phyloP scores from a whole-genome alignment of 2,113 vertebrate species.

The Scomber colias region DNA sequence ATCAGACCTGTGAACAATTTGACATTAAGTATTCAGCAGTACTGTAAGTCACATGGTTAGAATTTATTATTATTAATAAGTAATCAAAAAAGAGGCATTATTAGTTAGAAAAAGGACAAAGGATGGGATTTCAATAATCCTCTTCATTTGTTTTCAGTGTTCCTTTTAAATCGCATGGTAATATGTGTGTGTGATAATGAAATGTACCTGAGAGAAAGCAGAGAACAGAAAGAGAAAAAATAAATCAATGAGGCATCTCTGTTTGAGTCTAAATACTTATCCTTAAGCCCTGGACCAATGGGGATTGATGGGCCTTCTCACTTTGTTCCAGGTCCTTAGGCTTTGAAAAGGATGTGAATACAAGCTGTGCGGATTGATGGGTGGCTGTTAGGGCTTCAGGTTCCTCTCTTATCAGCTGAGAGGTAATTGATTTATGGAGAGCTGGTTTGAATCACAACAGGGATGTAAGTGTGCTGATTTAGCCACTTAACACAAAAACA shows the following conservation, averaged over 20 bases:
- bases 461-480: conserved; percentile 69
- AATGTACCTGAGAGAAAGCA: conserved; percentile 17
- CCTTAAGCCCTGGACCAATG: conserved; percentile 24
- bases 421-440: conserved; percentile 79
- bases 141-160: conserved; percentile 8
- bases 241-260: conserved; percentile 51
- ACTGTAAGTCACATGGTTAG: not conserved
- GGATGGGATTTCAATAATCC: conserved; percentile 7
- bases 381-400: conserved; percentile 54
- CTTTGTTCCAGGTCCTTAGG: conserved; percentile 58
- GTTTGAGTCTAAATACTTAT: conserved; percentile 36
- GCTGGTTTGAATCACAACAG: conserved; percentile 73
- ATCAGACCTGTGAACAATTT: not conserved
- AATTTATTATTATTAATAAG: not conserved
- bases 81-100: not conserved
- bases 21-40: not conserved
- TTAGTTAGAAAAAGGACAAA: not conserved
- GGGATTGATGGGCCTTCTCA: conserved; percentile 53
- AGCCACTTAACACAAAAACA: conserved; percentile 72
- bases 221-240: conserved; percentile 33
- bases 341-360: conserved; percentile 52
- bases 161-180: not conserved
- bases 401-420: conserved; percentile 73
- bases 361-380: conserved; percentile 67
- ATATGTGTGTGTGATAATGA: conserved; percentile 24